Evolutionary conservation across 2,888 invertebrate species (phyloP).

Genomic region (Barypeithes pellucidus): DNA sequence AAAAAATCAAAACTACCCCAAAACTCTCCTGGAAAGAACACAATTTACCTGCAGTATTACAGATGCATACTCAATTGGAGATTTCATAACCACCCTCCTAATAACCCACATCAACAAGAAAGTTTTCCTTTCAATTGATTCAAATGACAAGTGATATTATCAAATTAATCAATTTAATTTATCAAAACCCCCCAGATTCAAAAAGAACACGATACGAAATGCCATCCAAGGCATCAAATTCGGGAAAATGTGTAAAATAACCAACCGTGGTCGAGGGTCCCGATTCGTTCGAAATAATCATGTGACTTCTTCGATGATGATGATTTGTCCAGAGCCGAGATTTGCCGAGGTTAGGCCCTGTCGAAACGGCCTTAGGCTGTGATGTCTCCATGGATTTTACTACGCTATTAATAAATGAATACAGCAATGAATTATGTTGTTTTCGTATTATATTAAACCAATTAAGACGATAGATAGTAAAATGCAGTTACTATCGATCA

Average conservation of each 20-base stretch:
- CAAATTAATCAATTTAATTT: no score
- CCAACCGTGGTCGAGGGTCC: neutral
- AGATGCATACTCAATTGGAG: no score
- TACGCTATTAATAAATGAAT: neutral
- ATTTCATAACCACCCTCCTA: no score
- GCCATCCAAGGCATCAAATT: neutral
- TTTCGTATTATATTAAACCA: neutral
- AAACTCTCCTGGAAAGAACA: no score
- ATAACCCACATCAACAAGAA: no score
- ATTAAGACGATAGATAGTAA: neutral
- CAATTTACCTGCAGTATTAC: no score
- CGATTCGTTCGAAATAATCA: slow-evolving; percentile 1
- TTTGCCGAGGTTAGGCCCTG: slow-evolving; percentile 22
- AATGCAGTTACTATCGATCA: neutral
- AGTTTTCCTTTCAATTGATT: no score
- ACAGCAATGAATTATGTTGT: neutral
- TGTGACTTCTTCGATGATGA: slow-evolving; percentile 8
- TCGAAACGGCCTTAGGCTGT: slow-evolving; percentile 17
- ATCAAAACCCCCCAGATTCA: no score
- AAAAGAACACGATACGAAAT: neutral
- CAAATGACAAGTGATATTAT: no score
- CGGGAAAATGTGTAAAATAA: neutral
- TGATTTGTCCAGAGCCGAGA: slow-evolving; percentile 17
- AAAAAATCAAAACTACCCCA: no score
- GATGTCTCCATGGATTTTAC: neutral